Evolutionary conservation across 2,113 vertebrate species (phyloP).

Genomic region (Eulacestoma nigropectus): DNA sequence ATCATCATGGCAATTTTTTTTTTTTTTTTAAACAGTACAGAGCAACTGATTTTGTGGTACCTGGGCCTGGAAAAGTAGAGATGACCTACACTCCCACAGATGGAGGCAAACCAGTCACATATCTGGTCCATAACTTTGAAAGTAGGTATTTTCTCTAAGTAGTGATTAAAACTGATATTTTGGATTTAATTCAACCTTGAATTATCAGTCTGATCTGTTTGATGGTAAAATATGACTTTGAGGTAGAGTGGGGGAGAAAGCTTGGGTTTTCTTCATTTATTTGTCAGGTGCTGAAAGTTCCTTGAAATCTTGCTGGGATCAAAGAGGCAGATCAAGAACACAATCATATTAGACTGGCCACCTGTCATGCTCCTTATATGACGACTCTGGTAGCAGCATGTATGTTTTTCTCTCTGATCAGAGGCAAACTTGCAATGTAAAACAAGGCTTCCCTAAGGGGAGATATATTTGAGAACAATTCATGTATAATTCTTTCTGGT

Average conservation of each 20-base stretch:
- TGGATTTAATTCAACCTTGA: not conserved
- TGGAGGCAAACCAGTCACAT: slow-evolving; percentile 80
- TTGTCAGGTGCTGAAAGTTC: not conserved
- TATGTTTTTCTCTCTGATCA: not conserved
- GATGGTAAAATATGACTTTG: not conserved
- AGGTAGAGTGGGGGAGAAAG: not conserved
- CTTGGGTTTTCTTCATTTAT: not conserved
- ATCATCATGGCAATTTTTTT: not conserved
- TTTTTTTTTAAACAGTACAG: slow-evolving; percentile 80
- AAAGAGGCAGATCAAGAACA: not conserved
- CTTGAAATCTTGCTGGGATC: not conserved
- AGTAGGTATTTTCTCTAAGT: slow-evolving; percentile 72
- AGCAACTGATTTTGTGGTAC: slow-evolving; percentile 96
- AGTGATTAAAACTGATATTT: not conserved
- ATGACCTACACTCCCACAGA: slow-evolving; percentile 86
- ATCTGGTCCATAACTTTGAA: slow-evolving; percentile 86
- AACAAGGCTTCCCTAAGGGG: not conserved
- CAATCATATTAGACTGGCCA: not conserved
- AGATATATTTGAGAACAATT: not conserved
- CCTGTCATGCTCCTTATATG: not conserved
- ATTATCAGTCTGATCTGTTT: not conserved
- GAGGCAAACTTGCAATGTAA: not conserved
- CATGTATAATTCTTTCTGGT: not conserved
- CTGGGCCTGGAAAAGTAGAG: slow-evolving; percentile 90
- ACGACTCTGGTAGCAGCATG: not conserved